Evolutionary conservation across 92 coral and sea anemone genomes (phyloP).

Genomic region (Palythoa caribaeorum): DNA sequence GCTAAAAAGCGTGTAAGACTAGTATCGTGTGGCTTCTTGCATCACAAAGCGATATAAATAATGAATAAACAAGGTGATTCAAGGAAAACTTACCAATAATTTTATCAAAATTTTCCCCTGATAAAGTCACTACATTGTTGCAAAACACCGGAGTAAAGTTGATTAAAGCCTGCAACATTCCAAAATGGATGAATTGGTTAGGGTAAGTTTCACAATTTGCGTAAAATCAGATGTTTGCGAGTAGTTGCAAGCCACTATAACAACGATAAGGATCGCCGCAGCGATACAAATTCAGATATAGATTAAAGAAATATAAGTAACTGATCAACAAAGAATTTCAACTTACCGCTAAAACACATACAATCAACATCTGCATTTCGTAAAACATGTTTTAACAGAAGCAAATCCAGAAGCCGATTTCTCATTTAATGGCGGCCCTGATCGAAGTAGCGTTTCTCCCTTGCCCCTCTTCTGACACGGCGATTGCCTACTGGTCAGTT

Average conservation of each 20-base stretch:
- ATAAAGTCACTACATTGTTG: slow-evolving; percentile 73
- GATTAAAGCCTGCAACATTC: slow-evolving; percentile 68
- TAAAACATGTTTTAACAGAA: slow-evolving; percentile 72
- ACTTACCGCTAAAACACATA: slow-evolving; percentile 70
- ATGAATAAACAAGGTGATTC: slow-evolving; percentile 27
- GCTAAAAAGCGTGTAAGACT: not conserved
- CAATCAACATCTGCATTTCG: slow-evolving; percentile 69
- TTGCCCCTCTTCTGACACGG: slow-evolving; percentile 80
- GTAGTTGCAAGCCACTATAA: slow-evolving; percentile 34
- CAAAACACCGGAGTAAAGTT: slow-evolving; percentile 55
- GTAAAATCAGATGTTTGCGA: slow-evolving; percentile 14
- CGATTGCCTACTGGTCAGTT: slow-evolving; percentile 85
- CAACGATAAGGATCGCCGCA: slow-evolving; percentile 16
- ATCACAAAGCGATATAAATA: slow-evolving; percentile 54
- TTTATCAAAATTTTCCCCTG: slow-evolving; percentile 76
- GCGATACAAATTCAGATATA: slow-evolving; percentile 15
- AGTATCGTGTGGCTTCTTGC: not conserved
- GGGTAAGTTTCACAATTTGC: not conserved
- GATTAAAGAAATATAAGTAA: slow-evolving; percentile 12
- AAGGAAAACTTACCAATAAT: slow-evolving; percentile 68
- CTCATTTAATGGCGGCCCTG: slow-evolving; percentile 43
- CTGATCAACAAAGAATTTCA: slow-evolving; percentile 29
- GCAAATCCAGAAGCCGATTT: slow-evolving; percentile 28
- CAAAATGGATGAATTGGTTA: not conserved
- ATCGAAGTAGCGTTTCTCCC: slow-evolving; percentile 72